Conservation (phyloP, 2,888 invertebrate species). For the Caenorhabditis sp. region DNA sequence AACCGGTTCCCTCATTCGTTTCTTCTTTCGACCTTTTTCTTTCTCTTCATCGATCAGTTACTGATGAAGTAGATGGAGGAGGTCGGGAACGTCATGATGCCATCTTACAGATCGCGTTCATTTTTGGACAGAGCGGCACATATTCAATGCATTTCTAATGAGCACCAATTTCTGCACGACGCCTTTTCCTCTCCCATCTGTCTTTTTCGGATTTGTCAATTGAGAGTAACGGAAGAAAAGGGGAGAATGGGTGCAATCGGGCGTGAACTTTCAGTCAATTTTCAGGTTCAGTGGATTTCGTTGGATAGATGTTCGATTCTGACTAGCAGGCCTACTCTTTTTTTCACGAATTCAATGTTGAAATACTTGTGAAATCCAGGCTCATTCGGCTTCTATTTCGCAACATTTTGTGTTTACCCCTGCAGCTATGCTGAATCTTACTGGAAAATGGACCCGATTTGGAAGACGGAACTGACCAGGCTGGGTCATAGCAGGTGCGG, state of each 20-base stretch:
- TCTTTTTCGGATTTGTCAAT: neutral
- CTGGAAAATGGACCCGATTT: too few relatives aligned
- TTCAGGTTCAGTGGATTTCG: conserved; percentile 38
- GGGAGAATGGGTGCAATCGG: conserved; percentile 1
- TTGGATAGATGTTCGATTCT: too few relatives aligned
- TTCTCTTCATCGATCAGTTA: conserved; percentile 41
- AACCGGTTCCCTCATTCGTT: conserved; percentile 32
- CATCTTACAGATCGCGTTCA: too few relatives aligned
- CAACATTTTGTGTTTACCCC: neutral
- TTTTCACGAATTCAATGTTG: too few relatives aligned
- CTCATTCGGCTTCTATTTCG: too few relatives aligned
- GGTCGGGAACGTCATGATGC: conserved; percentile 8
- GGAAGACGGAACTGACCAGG: conserved; percentile 38
- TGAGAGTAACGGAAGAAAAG: neutral
- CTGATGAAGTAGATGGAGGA: conserved; percentile 18
- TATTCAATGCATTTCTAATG: conserved; percentile 51
- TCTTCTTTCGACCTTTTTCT: conserved; percentile 21
- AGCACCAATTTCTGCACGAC: conserved; percentile 13
- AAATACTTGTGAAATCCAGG: too few relatives aligned
- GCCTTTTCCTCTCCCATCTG: neutral
- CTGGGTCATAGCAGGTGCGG: conserved; percentile 44
- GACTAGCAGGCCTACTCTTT: too few relatives aligned
- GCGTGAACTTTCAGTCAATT: conserved; percentile 29
- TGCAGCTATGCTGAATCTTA: too few relatives aligned
- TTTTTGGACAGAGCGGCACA: neutral